phyloP scores from a whole-genome alignment of 2,113 vertebrate genomes.

The Brevimyrus niger region DNA sequence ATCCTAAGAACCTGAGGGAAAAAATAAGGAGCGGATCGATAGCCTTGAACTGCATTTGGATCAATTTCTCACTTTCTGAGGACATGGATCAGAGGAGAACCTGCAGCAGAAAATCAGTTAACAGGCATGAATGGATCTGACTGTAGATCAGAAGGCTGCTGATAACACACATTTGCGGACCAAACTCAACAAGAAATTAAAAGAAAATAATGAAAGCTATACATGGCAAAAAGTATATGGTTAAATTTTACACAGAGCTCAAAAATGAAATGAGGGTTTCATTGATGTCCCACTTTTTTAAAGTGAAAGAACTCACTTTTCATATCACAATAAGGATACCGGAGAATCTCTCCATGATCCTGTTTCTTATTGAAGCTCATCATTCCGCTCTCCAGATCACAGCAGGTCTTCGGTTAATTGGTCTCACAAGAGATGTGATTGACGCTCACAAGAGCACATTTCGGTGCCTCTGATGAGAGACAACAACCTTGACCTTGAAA shows the following conservation, averaged over 20 bases:
- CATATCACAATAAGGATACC: background rate
- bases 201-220: background rate
- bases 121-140: background rate
- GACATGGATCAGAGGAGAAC: background rate
- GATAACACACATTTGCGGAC: background rate
- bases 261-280: background rate
- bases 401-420: background rate
- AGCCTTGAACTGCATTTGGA: background rate
- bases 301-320: background rate
- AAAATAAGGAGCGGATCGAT: slow-evolving; percentile 9
- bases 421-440: background rate
- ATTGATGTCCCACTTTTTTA: background rate
- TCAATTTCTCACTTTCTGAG: slow-evolving; percentile 8
- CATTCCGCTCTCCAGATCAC: background rate
- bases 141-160: background rate
- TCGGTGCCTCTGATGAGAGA: background rate
- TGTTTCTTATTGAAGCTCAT: background rate
- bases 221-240: background rate
- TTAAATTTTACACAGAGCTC: background rate
- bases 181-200: background rate
- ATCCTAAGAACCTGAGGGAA: background rate
- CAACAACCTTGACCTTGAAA: background rate
- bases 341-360: background rate
- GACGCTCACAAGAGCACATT: background rate
- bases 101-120: background rate